Evolutionary conservation across 2,888 invertebrate species (phyloP).

Genomic region (Thera britannica): DNA sequence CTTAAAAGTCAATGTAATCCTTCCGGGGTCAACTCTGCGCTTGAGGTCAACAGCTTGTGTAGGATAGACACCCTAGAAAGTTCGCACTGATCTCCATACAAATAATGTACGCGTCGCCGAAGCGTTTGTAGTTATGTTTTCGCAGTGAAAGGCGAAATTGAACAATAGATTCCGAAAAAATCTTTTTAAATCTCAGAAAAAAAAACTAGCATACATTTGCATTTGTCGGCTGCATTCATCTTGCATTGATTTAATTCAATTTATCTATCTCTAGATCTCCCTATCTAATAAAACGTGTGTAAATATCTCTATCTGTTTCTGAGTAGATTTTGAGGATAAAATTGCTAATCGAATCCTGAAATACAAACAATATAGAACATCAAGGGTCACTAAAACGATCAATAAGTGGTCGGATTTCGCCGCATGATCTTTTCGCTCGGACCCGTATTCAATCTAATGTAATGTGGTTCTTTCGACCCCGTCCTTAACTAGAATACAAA

Average conservation of each 20-base stretch:
- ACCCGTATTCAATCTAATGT: slow-evolving; percentile 51
- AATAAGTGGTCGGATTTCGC: slow-evolving; percentile 48
- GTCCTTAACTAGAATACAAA: slow-evolving; percentile 17
- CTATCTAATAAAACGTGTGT: too few species aligned
- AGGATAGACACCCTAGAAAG: neutral
- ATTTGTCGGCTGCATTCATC: too few species aligned
- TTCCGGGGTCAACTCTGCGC: neutral
- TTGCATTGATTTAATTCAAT: too few species aligned
- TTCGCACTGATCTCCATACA: too few species aligned
- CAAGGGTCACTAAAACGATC: slow-evolving; percentile 49
- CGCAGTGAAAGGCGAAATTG: too few species aligned
- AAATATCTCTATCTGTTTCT: neutral
- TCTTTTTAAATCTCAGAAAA: too few species aligned
- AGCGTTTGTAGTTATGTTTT: too few species aligned
- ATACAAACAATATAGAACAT: slow-evolving; percentile 29
- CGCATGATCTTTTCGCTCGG: slow-evolving; percentile 40
- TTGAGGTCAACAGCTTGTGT: neutral
- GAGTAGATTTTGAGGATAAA: neutral
- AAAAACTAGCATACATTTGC: too few species aligned
- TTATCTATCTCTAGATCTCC: too few species aligned
- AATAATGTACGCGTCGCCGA: too few species aligned
- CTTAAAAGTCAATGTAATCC: neutral
- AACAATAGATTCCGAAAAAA: too few species aligned
- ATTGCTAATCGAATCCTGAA: neutral
- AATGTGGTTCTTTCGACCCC: slow-evolving; percentile 46